Base-by-base conservation (phyloP, 1,140 invertebrate species). In the Agrypnia vestita region DNA sequence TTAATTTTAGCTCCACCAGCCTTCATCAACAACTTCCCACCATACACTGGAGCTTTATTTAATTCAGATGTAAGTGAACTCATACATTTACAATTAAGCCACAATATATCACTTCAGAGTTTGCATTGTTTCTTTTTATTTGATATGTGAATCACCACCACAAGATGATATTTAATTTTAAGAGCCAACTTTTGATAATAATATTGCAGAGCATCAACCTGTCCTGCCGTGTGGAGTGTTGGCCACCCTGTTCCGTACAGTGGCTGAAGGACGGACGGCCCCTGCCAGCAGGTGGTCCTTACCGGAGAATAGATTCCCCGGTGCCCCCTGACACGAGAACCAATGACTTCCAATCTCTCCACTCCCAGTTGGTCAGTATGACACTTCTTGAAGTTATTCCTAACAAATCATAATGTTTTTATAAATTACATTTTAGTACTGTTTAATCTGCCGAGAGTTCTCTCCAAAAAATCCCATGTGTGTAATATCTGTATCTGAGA, bases 211-310 rank as follows among this genome's bases (percentile, higher is more conserved):
- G 94, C 84, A 94, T 97, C 55, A 95, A 92, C 71, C 91, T 97
- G 10, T 94, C 94, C 7, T 98, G 96, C 86, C 93, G 95, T 82
- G 95, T 97, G 19, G 96, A 98, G 85, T 97, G 96, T 86, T 95
- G 93, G 7, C 96, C 96, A 0, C 89, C 94, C 11, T 97, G 96
- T 86, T 91, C 93, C 46, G 93, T 98, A 56, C 90, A 93, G 12
- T 98, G 97, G 97, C 90, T 93, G 62, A 96, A 95, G 85, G 93
- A 96, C 84, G 93, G 75, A 91, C 94, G 80, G 91, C 91, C 46
- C 86, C 90, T 21, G 25, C 91, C 21, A 88, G 89, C 61, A 89
- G 92, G 49, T 96, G 96, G 87, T 92, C 92, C 83, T 17, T 83
- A 92, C 96, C 10, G 82, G 84, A 0, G 91, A 91, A 56, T 92